Percentiles rank a stretch among this genome's conserved stretches.
Conservation (phyloP, 2,113 vertebrate species). For the Mesoclemmys tuberculata region DNA sequence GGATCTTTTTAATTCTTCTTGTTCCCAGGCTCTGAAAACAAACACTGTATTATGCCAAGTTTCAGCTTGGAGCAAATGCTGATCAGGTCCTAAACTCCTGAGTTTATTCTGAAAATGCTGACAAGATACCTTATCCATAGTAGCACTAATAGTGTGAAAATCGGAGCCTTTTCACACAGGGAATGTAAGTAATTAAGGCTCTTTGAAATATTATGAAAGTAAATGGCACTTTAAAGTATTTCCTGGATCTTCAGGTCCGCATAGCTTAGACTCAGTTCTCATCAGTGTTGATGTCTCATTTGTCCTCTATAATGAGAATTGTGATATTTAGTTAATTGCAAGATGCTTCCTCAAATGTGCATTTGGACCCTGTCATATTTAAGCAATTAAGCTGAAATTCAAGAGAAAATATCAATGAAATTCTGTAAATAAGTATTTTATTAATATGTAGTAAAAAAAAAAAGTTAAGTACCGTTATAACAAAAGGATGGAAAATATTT, state of each 20-base stretch:
- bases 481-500: neutral
- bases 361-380: slow-evolving; percentile 4
- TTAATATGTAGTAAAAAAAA: neutral
- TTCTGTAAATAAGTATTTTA: neutral
- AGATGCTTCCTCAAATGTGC: neutral
- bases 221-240: slow-evolving; percentile 41
- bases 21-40: slow-evolving; percentile 15
- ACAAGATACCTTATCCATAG: neutral
- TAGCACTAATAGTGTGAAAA: neutral
- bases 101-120: neutral
- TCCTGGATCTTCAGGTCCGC: neutral
- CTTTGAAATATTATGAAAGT: neutral
- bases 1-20: neutral
- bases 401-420: neutral
- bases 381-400: neutral
- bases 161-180: neutral
- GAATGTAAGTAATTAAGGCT: slow-evolving; percentile 1
- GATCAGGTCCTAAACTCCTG: slow-evolving; percentile 3
- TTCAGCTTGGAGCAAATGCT: slow-evolving; percentile 13
- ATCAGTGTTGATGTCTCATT: slow-evolving; percentile 4
- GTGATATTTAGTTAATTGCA: neutral
- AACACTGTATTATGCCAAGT: neutral
- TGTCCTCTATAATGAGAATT: slow-evolving; percentile 23
- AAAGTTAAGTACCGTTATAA: neutral
- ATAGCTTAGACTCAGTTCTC: neutral